These are phyloP conservation scores for Resseliella maxima DNA, from an alignment of 2,888 invertebrate species.

Conservation along the genomic window DNA sequence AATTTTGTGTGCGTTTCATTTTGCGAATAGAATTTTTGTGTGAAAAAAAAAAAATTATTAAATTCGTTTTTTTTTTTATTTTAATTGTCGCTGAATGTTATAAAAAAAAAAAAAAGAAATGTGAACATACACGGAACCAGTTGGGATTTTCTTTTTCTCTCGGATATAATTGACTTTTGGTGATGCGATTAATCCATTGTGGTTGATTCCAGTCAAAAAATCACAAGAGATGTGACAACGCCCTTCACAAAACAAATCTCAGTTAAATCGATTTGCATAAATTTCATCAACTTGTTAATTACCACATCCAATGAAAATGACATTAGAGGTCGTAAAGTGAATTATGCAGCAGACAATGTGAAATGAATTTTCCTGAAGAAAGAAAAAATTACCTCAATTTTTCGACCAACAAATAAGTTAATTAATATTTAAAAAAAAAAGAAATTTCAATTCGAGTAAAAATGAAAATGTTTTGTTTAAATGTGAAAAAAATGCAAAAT, in stretches of 20 bases:
- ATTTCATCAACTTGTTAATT: not conserved
- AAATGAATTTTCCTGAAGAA: not conserved
- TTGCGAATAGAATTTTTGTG: not conserved
- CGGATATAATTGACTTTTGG: not conserved
- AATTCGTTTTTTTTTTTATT: not conserved
- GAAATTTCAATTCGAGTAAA: not conserved
- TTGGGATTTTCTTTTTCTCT: no score
- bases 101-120: not conserved
- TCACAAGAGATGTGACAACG: not conserved
- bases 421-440: not conserved
- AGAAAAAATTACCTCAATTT: not conserved
- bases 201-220: not conserved
- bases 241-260: conserved; percentile 20
- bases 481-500: not conserved
- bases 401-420: not conserved
- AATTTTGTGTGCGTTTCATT: not conserved
- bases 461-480: not conserved
- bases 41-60: not conserved
- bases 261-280: not conserved
- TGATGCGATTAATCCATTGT: not conserved
- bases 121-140: not conserved
- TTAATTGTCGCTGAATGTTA: no score
- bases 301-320: not conserved
- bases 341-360: not conserved
- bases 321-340: not conserved